Conservation (phyloP, 37 sponge, comb jelly and placozoan genomes). For the Ephydatia muelleri region DNA sequence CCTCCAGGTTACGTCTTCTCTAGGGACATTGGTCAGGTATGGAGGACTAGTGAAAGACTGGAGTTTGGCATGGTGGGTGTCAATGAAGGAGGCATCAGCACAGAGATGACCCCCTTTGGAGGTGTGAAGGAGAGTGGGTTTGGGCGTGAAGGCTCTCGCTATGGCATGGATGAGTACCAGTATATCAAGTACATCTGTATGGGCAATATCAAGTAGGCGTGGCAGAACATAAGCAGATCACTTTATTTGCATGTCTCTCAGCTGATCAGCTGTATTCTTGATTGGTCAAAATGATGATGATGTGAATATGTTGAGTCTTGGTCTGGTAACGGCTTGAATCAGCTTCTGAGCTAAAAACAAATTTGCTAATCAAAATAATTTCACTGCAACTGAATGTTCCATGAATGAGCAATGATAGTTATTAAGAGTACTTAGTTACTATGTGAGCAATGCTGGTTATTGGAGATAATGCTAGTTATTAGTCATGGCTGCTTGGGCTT, state of each 20-base stretch:
- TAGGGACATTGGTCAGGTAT: conserved; percentile 72
- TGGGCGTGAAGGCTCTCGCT: conserved; percentile 90
- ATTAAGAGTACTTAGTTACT: neutral
- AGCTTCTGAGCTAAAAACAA: too few species aligned
- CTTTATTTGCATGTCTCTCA: too few species aligned
- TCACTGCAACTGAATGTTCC: too few species aligned
- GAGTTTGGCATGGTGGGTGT: conserved; percentile 92
- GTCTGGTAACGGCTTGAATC: too few species aligned
- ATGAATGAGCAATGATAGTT: neutral
- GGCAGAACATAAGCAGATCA: neutral
- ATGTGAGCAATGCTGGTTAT: neutral
- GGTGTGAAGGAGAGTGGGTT: conserved; percentile 92
- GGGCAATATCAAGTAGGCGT: conserved; percentile 44
- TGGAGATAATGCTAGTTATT: too few species aligned
- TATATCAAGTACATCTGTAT: conserved; percentile 86
- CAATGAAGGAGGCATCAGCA: conserved; percentile 75
- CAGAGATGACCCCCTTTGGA: conserved; percentile 82
- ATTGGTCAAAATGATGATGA: too few species aligned
- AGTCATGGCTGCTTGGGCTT: neutral
- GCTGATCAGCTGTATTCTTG: too few species aligned
- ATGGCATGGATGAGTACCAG: conserved; percentile 88
- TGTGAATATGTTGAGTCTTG: too few species aligned
- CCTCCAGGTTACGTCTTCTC: conserved; percentile 71
- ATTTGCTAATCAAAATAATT: too few species aligned
- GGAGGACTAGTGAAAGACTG: conserved; percentile 81